phyloP scores from a whole-genome alignment of 2,888 invertebrate genomes.

The Volucella zonaria region DNA sequence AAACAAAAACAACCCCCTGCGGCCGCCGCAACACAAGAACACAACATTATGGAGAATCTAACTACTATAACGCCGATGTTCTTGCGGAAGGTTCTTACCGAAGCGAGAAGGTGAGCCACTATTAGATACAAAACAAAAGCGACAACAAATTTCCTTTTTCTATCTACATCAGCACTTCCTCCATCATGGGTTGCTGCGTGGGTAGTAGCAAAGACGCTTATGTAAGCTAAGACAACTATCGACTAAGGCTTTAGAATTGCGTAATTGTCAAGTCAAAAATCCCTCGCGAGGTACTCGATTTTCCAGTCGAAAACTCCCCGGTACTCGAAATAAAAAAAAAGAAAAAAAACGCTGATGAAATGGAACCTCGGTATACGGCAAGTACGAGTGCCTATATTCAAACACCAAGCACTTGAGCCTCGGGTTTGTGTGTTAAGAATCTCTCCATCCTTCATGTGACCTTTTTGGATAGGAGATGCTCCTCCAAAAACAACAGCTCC shows the following conservation, averaged over 20 bases:
- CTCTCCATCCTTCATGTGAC: conserved; percentile 70
- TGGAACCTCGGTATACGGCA: neutral
- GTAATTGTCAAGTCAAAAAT: conserved; percentile 26
- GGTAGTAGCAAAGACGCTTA: conserved; percentile 19
- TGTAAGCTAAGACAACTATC: conserved; percentile 46
- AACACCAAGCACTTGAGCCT: conserved; percentile 23
- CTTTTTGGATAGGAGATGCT: conserved; percentile 71
- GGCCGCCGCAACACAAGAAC: neutral
- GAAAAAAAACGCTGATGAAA: conserved; percentile 40
- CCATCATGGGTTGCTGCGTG: neutral
- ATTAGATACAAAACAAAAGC: conserved; percentile 28
- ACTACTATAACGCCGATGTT: conserved; percentile 80
- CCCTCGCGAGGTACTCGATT: conserved; percentile 1
- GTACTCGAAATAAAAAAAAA: neutral
- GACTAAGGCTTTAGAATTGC: conserved; percentile 42
- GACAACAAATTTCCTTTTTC: conserved; percentile 21
- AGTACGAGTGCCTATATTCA: neutral
- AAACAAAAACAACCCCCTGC: conserved; percentile 18
- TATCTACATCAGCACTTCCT: conserved; percentile 5
- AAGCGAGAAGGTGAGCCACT: conserved; percentile 77
- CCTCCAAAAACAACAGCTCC: conserved; percentile 41
- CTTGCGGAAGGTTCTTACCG: conserved; percentile 81
- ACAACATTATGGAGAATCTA: conserved; percentile 79
- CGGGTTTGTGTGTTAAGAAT: conserved; percentile 65
- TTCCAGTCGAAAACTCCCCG: conserved; percentile 16